phyloP scores from a whole-genome alignment of 2,888 invertebrate species.

The Eudasyphora cyanicolor region DNA sequence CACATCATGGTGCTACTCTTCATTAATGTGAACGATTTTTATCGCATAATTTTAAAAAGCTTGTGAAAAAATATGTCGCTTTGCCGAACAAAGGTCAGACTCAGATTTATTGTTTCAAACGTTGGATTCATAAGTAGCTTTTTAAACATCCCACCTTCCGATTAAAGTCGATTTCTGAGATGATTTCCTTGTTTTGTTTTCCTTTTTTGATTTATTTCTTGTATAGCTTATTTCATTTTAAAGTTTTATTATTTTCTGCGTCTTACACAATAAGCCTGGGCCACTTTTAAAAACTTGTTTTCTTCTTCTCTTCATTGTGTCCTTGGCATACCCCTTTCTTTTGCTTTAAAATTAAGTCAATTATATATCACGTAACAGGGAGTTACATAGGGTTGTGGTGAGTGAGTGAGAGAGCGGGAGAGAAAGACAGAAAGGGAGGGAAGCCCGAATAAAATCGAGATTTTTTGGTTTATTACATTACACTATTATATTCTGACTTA shows the following conservation, averaged over 20 bases:
- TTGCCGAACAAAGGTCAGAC: too few species aligned
- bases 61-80: too few species aligned
- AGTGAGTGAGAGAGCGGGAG: neutral
- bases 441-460: neutral
- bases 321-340: neutral
- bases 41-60: too few species aligned
- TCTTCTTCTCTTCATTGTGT: neutral
- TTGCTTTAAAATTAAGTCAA: slow-evolving; percentile 25
- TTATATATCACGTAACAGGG: too few species aligned
- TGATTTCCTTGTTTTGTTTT: neutral
- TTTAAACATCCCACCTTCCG: neutral
- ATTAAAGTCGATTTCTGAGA: neutral
- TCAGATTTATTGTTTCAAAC: too few species aligned
- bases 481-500: slow-evolving; percentile 24
- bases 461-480: slow-evolving; percentile 23
- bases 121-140: too few species aligned
- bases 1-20: too few species aligned
- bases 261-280: neutral
- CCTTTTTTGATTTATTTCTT: neutral
- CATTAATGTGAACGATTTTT: too few species aligned
- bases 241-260: neutral
- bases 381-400: too few species aligned
- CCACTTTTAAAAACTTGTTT: neutral
- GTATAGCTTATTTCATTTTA: neutral
- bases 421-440: neutral